Conservation (phyloP, 2,888 invertebrate genomes). For the Azorinus chamasolen region DNA sequence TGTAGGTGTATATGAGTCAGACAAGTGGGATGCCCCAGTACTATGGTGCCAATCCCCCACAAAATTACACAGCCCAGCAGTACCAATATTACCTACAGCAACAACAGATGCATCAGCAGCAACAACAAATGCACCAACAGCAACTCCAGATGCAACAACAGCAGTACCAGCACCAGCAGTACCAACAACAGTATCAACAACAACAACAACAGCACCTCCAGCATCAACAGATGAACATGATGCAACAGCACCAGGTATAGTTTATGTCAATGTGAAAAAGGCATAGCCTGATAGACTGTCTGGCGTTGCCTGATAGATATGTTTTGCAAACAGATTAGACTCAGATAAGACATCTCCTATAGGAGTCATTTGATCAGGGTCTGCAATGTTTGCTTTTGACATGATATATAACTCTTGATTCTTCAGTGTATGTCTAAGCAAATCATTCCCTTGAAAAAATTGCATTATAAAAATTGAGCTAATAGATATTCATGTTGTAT, state of each 20-base stretch:
- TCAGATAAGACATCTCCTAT: no score
- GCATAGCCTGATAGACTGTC: no score
- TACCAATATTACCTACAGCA: slow-evolving; percentile 55
- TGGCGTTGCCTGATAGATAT: no score
- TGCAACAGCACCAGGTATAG: slow-evolving; percentile 41
- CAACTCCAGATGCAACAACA: slow-evolving; percentile 56
- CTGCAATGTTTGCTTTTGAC: no score
- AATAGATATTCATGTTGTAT: no score
- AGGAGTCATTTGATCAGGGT: no score
- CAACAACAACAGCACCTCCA: slow-evolving; percentile 40
- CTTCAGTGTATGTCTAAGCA: no score
- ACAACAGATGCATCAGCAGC: slow-evolving; percentile 30
- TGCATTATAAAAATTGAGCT: no score
- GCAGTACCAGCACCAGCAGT: slow-evolving; percentile 52
- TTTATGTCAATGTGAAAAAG: slow-evolving; percentile 58
- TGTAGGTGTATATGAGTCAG: no score
- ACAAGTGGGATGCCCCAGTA: slow-evolving; percentile 12
- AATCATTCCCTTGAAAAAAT: no score
- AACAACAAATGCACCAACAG: slow-evolving; percentile 49
- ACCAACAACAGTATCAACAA: slow-evolving; percentile 38
- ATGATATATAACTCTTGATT: no score
- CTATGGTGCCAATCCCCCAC: slow-evolving; percentile 20
- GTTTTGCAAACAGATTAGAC: no score
- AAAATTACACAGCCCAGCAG: neutral
- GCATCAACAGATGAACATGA: slow-evolving; percentile 16